A percentile compares a stretch with the other conserved stretches of the same genome.
Conservation (phyloP, 2,797 vertebrate species). For the Pangasius macronema region DNA sequence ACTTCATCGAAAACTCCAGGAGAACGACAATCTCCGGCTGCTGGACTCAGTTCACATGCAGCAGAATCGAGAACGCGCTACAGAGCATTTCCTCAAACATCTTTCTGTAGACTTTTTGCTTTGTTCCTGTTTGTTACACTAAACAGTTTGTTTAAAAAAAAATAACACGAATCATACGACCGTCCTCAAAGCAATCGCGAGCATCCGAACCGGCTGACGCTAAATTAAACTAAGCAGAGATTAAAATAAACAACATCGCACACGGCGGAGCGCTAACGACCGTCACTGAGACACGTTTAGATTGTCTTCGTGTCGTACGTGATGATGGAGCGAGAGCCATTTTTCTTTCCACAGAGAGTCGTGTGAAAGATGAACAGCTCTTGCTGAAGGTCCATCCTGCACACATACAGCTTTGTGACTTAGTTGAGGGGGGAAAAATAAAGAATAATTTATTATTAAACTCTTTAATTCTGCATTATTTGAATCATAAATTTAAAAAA, state of each 20-base stretch:
- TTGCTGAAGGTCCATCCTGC: neutral
- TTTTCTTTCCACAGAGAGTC: neutral
- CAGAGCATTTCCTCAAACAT: constrained; percentile 7
- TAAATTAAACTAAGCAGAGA: neutral
- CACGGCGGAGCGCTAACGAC: neutral
- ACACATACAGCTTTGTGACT: neutral
- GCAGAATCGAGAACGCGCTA: neutral
- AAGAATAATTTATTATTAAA: neutral
- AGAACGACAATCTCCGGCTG: neutral
- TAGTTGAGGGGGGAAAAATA: no score
- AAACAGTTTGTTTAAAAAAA: neutral
- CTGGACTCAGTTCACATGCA: neutral
- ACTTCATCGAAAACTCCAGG: neutral
- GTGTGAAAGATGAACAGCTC: neutral
- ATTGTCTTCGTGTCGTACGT: neutral
- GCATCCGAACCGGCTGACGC: neutral
- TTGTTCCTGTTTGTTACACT: neutral
- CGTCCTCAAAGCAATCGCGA: neutral
- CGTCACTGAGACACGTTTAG: neutral
- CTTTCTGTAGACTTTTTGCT: neutral
- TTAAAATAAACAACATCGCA: neutral
- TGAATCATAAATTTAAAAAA: neutral
- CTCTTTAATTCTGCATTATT: neutral
- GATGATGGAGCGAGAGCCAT: neutral
- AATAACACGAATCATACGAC: neutral